A percentile compares a stretch with the other conserved stretches of the same genome.
Conservation (phyloP, 2,888 invertebrate species). For the Acronicta psi region DNA sequence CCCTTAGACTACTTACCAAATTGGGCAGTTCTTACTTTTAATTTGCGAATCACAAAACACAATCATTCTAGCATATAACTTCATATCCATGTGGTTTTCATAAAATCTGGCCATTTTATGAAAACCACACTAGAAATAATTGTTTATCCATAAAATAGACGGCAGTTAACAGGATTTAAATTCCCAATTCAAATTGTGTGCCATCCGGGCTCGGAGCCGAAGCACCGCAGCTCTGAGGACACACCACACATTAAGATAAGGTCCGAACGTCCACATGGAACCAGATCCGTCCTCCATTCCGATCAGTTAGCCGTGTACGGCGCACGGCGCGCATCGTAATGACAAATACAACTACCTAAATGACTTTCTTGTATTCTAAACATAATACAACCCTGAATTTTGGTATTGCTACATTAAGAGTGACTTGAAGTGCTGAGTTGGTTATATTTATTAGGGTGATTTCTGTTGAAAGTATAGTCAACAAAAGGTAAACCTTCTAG, state of each 20-base stretch:
- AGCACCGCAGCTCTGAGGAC: slow-evolving; percentile 13
- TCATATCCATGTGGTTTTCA: neutral
- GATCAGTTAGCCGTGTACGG: slow-evolving; percentile 48
- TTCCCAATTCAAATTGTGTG: slow-evolving; percentile 11
- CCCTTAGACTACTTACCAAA: no score
- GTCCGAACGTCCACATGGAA: slow-evolving; percentile 17
- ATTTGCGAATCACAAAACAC: no score
- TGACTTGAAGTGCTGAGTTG: slow-evolving; percentile 4
- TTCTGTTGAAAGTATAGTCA: neutral
- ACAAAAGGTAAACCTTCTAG: slow-evolving; percentile 5
- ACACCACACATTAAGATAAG: slow-evolving; percentile 42
- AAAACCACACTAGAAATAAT: neutral
- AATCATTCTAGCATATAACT: neutral
- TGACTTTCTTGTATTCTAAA: slow-evolving; percentile 40
- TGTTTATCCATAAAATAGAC: slow-evolving; percentile 12
- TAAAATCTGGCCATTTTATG: neutral
- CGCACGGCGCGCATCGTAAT: slow-evolving; percentile 27
- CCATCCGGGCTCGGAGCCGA: neutral
- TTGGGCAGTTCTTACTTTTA: no score
- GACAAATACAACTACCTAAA: slow-evolving; percentile 20
- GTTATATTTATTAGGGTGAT: slow-evolving; percentile 3
- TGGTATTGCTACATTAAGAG: slow-evolving; percentile 19
- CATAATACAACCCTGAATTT: slow-evolving; percentile 27
- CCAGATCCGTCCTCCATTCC: slow-evolving; percentile 37
- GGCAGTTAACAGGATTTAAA: neutral